Evolutionary conservation across 2,888 invertebrate genomes (phyloP).

Genomic region (Zygaena filipendulae): DNA sequence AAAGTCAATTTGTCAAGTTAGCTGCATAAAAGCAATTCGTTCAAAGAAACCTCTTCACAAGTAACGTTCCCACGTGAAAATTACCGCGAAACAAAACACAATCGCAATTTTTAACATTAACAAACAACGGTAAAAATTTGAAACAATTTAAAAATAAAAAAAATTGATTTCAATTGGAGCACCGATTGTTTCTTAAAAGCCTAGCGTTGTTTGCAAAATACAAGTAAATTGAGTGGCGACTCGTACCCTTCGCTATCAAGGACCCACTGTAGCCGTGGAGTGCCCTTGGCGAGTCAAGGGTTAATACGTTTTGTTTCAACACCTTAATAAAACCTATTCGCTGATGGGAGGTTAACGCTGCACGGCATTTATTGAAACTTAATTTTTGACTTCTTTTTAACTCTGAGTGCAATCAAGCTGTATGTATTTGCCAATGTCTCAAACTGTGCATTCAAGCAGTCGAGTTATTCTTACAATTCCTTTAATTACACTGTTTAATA

Average conservation of each 20-base stretch:
- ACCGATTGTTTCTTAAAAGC: no score
- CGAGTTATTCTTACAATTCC: no score
- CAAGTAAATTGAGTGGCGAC: conserved; percentile 43
- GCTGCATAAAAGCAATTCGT: conserved; percentile 3
- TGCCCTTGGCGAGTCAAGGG: conserved; percentile 25
- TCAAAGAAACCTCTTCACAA: conserved; percentile 8
- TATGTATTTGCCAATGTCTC: background rate
- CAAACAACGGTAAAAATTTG: conserved; percentile 19
- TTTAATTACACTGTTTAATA: no score
- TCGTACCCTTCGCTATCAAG: conserved; percentile 43
- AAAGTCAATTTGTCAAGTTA: no score
- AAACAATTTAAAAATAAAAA: conserved; percentile 40
- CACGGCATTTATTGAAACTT: no score
- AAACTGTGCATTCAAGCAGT: no score
- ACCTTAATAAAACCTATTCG: conserved; percentile 13
- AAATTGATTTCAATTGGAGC: conserved; percentile 34
- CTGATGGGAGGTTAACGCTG: no score
- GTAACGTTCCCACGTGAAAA: conserved; percentile 40
- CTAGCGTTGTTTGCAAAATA: conserved; percentile 59
- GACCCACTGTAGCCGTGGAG: conserved; percentile 15
- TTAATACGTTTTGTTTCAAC: conserved; percentile 6
- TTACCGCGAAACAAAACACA: no score
- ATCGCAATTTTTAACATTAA: conserved; percentile 9
- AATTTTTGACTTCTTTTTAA: conserved; percentile 9
- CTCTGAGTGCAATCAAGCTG: conserved; percentile 10